Evolutionary conservation across 1,140 invertebrate species (phyloP).

Genomic region (Goniozus legneri): DNA sequence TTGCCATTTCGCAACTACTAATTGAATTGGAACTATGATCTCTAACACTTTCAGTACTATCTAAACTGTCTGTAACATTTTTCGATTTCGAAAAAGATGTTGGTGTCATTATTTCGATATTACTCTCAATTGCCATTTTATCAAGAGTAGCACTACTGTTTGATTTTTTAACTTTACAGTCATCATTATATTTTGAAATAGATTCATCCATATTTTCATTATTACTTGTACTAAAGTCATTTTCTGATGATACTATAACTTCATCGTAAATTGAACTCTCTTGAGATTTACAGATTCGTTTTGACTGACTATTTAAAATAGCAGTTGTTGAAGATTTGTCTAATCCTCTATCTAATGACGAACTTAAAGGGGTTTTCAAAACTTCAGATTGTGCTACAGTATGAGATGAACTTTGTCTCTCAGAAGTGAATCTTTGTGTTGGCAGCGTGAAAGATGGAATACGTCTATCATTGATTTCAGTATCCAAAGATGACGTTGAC

Average conservation of each 20-base stretch:
- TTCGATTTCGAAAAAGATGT: slow-evolving; percentile 43
- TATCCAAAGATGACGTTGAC: slow-evolving; percentile 51
- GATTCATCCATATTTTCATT: slow-evolving; percentile 39
- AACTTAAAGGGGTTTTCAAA: slow-evolving; percentile 44
- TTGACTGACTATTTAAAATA: slow-evolving; percentile 35
- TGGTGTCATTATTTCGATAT: slow-evolving; percentile 49
- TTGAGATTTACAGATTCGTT: slow-evolving; percentile 50
- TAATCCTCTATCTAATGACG: slow-evolving; percentile 55
- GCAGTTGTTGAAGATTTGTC: slow-evolving; percentile 43
- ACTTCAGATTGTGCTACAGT: slow-evolving; percentile 44
- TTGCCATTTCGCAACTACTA: slow-evolving; percentile 53
- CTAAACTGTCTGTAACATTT: slow-evolving; percentile 23
- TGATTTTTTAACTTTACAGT: too few species aligned
- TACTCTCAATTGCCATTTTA: slow-evolving; percentile 25
- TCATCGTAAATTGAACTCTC: slow-evolving; percentile 49
- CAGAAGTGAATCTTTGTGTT: slow-evolving; percentile 43
- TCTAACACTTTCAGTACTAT: slow-evolving; percentile 26
- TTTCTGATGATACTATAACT: slow-evolving; percentile 30
- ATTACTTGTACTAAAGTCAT: slow-evolving; percentile 36
- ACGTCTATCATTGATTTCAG: slow-evolving; percentile 37
- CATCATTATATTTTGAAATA: too few species aligned
- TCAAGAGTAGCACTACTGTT: slow-evolving; percentile 5
- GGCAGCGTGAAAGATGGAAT: slow-evolving; percentile 34
- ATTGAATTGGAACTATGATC: slow-evolving; percentile 51
- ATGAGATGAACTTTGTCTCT: slow-evolving; percentile 39